phyloP scores from a whole-genome alignment of 2,888 invertebrate species.

The Sarcophaga caerulescens region DNA sequence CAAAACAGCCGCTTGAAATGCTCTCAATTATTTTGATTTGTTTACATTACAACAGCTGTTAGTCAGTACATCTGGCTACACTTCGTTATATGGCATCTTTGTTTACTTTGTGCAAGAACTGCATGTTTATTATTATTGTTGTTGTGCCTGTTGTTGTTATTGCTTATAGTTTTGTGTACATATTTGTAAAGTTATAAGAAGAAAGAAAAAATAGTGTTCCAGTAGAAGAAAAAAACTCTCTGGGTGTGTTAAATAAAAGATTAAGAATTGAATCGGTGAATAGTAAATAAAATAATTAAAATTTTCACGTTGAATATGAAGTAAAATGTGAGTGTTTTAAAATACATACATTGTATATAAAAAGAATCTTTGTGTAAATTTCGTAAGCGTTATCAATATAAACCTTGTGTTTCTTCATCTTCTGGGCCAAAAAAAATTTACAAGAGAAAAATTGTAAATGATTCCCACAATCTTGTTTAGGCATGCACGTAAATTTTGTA shows the following conservation, averaged over 20 bases:
- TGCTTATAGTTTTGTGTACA: slow-evolving; percentile 34
- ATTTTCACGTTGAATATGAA: background rate
- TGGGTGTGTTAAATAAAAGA: slow-evolving; percentile 46
- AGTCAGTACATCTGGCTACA: slow-evolving; percentile 1
- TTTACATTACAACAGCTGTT: slow-evolving; percentile 5
- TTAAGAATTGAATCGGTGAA: background rate
- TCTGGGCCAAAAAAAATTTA: background rate
- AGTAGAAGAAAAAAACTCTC: background rate
- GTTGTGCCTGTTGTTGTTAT: slow-evolving; percentile 38
- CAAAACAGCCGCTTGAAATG: too few relatives aligned
- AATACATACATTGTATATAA: background rate
- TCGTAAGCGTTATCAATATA: background rate
- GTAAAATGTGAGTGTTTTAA: background rate
- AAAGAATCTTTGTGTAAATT: background rate
- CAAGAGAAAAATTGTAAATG: background rate
- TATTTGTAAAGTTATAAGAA: slow-evolving; percentile 8
- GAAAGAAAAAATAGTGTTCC: background rate
- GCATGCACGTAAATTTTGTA: slow-evolving; percentile 25
- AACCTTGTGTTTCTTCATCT: slow-evolving; percentile 19
- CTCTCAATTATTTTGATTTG: background rate
- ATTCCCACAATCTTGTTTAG: slow-evolving; percentile 51
- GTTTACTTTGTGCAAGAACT: slow-evolving; percentile 41
- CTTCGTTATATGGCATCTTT: slow-evolving; percentile 19
- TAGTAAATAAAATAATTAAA: background rate
- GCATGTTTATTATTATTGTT: background rate